phyloP scores from a whole-genome alignment of 2,113 vertebrate genomes.

The Elgaria multicarinata region DNA sequence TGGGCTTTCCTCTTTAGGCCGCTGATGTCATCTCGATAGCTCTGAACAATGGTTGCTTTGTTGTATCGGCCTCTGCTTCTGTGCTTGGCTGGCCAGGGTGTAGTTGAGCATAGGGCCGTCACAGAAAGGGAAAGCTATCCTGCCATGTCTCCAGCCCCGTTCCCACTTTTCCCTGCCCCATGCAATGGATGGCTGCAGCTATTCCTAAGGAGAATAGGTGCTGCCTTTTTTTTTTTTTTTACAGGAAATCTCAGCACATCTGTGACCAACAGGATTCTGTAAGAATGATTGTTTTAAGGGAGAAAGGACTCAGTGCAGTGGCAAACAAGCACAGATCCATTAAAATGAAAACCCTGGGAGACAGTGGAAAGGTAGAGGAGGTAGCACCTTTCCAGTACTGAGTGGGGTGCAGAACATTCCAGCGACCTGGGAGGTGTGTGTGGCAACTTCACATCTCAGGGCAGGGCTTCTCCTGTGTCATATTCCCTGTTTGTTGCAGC shows the following conservation, averaged over 20 bases:
- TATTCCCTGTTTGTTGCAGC: neutral
- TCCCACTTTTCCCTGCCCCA: neutral
- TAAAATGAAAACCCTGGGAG: neutral
- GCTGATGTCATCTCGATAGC: neutral
- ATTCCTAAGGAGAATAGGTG: neutral
- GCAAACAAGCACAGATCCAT: neutral
- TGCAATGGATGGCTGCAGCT: neutral
- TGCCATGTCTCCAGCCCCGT: neutral
- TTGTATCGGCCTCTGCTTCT: constrained; percentile 56
- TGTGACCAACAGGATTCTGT: neutral
- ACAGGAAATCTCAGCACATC: neutral
- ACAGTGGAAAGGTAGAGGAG: neutral
- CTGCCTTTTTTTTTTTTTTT: neutral
- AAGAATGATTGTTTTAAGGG: neutral
- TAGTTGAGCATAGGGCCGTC: neutral
- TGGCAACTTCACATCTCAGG: neutral
- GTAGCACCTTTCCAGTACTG: neutral
- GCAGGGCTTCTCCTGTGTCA: neutral
- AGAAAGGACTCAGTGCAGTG: neutral
- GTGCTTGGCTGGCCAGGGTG: constrained; percentile 28
- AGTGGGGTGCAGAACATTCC: neutral
- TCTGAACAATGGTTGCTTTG: neutral
- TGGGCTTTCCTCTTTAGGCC: neutral
- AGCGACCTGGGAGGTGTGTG: neutral
- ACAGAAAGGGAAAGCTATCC: neutral